Conservation (phyloP, 2,797 vertebrate species). For the Esox masquinongy region DNA sequence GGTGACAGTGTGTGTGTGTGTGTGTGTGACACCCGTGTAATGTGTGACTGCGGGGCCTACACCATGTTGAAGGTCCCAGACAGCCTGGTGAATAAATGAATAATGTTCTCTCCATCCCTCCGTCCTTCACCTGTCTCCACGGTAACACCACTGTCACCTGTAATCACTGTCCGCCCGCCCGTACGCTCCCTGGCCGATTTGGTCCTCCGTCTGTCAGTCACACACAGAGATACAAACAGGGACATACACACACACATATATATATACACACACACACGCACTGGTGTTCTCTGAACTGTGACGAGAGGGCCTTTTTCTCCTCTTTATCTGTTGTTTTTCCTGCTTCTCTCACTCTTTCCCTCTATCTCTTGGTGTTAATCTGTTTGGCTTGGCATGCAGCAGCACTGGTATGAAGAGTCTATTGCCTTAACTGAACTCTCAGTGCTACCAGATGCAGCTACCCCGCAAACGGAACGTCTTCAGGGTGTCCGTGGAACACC, state of each 20-base stretch:
- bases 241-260: not conserved
- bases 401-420: not conserved
- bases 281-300: slow-evolving; percentile 21
- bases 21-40: slow-evolving; percentile 77
- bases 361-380: not conserved
- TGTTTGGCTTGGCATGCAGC: not conserved
- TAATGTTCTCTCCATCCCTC: not conserved
- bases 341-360: not conserved
- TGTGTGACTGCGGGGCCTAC: slow-evolving; percentile 81
- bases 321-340: slow-evolving; percentile 1
- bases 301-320: not conserved
- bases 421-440: not conserved
- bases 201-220: slow-evolving; percentile 78
- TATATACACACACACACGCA: slow-evolving; percentile 7
- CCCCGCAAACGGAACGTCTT: too few species aligned
- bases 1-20: slow-evolving; percentile 1
- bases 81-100: not conserved
- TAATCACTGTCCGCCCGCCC: slow-evolving; percentile 64
- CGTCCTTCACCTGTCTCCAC: slow-evolving; percentile 77
- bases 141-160: slow-evolving; percentile 81
- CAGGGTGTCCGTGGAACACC: too few species aligned
- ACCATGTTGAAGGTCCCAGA: slow-evolving; percentile 82
- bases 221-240: slow-evolving; percentile 5
- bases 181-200: slow-evolving; percentile 66
- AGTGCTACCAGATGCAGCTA: not conserved